Conservation (phyloP, 1,140 invertebrate genomes). For the Drosophila seguyi region DNA sequence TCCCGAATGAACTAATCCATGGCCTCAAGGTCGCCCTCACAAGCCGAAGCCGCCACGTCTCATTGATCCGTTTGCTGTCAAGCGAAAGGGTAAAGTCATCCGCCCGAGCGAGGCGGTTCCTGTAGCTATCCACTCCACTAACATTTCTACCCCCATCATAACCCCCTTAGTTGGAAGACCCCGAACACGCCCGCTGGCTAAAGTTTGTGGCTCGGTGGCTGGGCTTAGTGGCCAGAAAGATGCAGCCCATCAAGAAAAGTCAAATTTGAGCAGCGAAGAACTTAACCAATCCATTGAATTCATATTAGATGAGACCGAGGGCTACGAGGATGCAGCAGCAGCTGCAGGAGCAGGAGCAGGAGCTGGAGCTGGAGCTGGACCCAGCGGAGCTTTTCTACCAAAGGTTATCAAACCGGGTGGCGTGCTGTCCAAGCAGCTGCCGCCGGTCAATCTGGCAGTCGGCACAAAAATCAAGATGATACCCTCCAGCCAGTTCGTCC, state of each 20-base stretch:
- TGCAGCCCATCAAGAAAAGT: slow-evolving; percentile 30
- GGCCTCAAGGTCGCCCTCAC: slow-evolving; percentile 36
- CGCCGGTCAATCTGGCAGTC: slow-evolving; percentile 45
- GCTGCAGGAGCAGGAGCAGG: background rate
- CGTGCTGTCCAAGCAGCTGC: slow-evolving; percentile 29
- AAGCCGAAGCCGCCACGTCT: slow-evolving; percentile 69
- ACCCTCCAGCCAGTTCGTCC: slow-evolving; percentile 77
- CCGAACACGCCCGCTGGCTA: slow-evolving; percentile 76
- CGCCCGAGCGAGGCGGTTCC: background rate
- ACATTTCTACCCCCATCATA: slow-evolving; percentile 45
- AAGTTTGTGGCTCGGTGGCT: slow-evolving; percentile 40
- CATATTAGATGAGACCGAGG: slow-evolving; percentile 68
- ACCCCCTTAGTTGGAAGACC: slow-evolving; percentile 83
- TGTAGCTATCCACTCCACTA: slow-evolving; percentile 33
- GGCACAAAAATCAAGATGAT: slow-evolving; percentile 82
- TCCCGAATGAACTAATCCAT: slow-evolving; percentile 13
- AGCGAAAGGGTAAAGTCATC: slow-evolving; percentile 78
- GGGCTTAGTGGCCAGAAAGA: slow-evolving; percentile 11
- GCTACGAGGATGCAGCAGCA: slow-evolving; percentile 48
- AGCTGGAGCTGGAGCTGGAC: background rate
- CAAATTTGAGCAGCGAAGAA: slow-evolving; percentile 65
- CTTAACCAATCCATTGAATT: slow-evolving; percentile 81
- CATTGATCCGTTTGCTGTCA: slow-evolving; percentile 80
- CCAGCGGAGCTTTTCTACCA: background rate
- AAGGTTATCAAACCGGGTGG: slow-evolving; percentile 31